Percentiles rank a stretch among this genome's conserved stretches.
Conservation (phyloP, 2,113 vertebrate genomes). For the Ophthalmolycus amberensis region DNA sequence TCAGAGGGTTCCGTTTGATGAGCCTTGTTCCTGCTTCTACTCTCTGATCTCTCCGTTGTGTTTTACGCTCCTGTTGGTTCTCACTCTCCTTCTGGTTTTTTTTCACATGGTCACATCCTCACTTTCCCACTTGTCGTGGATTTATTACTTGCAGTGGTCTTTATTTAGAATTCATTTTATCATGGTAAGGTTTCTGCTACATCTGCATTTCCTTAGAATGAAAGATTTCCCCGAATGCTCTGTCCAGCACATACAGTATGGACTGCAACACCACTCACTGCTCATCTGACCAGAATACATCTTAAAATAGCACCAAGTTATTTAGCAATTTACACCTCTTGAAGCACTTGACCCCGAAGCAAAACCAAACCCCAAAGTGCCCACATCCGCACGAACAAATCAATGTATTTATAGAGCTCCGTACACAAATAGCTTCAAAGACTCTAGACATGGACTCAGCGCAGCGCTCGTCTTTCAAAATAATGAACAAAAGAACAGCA, state of each 20-base stretch:
- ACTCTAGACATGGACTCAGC: not conserved
- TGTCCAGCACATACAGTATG: no score
- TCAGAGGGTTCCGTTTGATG: no score
- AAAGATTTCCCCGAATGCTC: not conserved
- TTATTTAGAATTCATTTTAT: slow-evolving; percentile 30
- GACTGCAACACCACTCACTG: not conserved
- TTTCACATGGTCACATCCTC: slow-evolving; percentile 37
- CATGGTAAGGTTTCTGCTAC: not conserved
- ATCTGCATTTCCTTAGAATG: not conserved
- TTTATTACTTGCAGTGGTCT: slow-evolving; percentile 31
- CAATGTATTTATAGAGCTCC: slow-evolving; percentile 24
- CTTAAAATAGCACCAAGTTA: not conserved
- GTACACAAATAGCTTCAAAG: slow-evolving; percentile 33
- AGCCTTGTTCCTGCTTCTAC: slow-evolving; percentile 40
- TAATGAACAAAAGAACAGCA: slow-evolving; percentile 65
- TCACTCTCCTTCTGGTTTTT: slow-evolving; percentile 43
- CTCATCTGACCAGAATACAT: not conserved
- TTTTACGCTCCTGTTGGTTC: slow-evolving; percentile 59
- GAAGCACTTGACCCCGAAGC: not conserved
- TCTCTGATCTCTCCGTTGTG: slow-evolving; percentile 51
- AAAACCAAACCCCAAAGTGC: not conserved
- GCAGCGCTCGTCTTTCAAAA: slow-evolving; percentile 34
- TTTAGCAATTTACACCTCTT: not conserved
- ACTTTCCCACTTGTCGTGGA: slow-evolving; percentile 2
- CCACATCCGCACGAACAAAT: slow-evolving; percentile 10